Evolutionary conservation across 2,113 vertebrate species (phyloP), one percentile per base, ranked within the genome.

Genomic region (Zootoca vivipara): DNA sequence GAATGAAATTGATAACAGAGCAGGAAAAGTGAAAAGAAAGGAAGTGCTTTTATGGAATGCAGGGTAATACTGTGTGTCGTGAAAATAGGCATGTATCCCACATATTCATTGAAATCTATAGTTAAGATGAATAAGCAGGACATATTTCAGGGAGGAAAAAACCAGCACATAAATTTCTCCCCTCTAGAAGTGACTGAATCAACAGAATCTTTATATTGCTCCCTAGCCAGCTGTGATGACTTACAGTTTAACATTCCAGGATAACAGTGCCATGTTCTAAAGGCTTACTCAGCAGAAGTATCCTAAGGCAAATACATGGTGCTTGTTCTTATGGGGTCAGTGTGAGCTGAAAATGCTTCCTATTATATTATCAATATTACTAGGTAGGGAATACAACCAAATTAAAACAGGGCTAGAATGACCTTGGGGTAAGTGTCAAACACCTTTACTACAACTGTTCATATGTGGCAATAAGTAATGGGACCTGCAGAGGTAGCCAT

Each of bases 391-490:
- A 92, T 77, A 91, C 90, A 90, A n/a, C 22, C 40, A 89, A 94
- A 91, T 65, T 85, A 90, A 94, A 94, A 70, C n/a, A 86, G 91
- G 80, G 73, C 26, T 90, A 78, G 62, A 91, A 28, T 94, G 94
- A 97, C 93, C 94, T 96, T 96, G 94, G 62, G 35, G 79, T 86
- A 94, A 93, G 79, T 91, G 91, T 93, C 89, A 93, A 94, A 86
- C 91, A 91, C 85, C 94, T 94, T 94, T 87, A 83, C 94, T 91
- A 93, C 1, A 86, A 89, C 79, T 87, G 90, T 90, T 95, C 92
- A 94, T 87, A 92, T 95, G 86, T 95, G 93, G 93, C 91, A 93
- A 22, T 95, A 95, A 96, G 89, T 94, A 95, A 96, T 87, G 88
- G 78, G 16, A 81, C 89, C 95, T 9, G 3, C 92, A 88, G 93